Percentiles rank a stretch among this genome's conserved stretches.
Conservation (phyloP, 2,113 vertebrate species). For the Reinhardtius hippoglossoides region DNA sequence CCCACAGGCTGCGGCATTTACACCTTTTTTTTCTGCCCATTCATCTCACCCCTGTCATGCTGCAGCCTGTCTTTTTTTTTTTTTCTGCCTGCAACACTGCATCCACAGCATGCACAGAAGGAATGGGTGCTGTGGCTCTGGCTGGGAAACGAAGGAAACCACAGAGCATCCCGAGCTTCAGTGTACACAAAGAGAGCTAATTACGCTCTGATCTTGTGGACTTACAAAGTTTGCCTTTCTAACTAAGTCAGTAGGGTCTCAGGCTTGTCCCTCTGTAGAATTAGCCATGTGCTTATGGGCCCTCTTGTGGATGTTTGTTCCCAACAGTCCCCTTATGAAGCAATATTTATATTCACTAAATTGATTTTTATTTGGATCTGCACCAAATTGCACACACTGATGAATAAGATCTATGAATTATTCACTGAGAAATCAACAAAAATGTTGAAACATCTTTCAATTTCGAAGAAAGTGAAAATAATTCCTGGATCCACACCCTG, state of each 20-base stretch:
- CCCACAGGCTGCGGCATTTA: constrained; percentile 52
- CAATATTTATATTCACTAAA: too few species aligned
- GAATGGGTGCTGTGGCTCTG: constrained; percentile 30
- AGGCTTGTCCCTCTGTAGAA: background rate
- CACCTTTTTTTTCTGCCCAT: constrained; percentile 37
- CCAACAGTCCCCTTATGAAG: background rate
- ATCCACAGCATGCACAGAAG: constrained; percentile 31
- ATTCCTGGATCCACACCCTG: too few species aligned
- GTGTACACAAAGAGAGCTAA: constrained; percentile 31
- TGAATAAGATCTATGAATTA: background rate
- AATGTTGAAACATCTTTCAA: background rate
- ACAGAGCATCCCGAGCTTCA: constrained; percentile 27
- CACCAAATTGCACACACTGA: too few species aligned
- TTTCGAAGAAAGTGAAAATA: background rate
- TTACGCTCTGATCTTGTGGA: constrained; percentile 11
- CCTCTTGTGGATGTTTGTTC: background rate
- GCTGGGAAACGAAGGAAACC: constrained; percentile 4
- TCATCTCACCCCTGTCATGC: constrained; percentile 51
- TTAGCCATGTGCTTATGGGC: background rate
- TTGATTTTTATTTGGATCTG: too few species aligned
- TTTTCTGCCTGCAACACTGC: constrained; percentile 10
- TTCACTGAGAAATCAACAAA: background rate
- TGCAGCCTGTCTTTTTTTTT: constrained; percentile 28
- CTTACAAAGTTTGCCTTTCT: background rate
- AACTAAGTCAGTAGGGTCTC: background rate